These are phyloP conservation scores for Formica aserva DNA, from an alignment of 2,888 invertebrate species.

Conservation along the genomic window DNA sequence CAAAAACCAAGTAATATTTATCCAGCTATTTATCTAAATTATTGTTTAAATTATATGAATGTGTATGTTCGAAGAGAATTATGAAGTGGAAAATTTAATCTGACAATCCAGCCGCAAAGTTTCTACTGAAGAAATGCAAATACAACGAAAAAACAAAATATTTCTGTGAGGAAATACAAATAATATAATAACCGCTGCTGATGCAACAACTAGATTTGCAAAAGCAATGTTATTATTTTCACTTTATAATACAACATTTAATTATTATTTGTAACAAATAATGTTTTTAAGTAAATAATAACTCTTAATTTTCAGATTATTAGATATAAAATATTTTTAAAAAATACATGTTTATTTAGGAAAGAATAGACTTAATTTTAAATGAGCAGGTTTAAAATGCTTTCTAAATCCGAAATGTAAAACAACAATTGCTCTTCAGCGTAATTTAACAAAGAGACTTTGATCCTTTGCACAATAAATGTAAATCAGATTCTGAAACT, in stretches of 20 bases:
- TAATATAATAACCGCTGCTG: background rate
- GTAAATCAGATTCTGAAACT: background rate
- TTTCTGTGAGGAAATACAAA: background rate
- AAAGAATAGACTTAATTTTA: background rate
- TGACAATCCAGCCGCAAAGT: slow-evolving; percentile 59
- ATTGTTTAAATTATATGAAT: slow-evolving; percentile 11
- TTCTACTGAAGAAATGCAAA: slow-evolving; percentile 34
- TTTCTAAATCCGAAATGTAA: background rate
- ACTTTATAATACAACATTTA: background rate
- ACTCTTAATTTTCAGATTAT: background rate
- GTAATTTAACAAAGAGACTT: background rate
- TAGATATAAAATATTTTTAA: background rate
- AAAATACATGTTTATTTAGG: background rate
- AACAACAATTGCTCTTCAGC: background rate
- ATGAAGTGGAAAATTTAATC: slow-evolving; percentile 63
- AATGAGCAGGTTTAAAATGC: background rate
- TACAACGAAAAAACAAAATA: background rate
- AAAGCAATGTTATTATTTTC: slow-evolving; percentile 2
- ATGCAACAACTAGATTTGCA: background rate
- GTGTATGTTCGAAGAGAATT: slow-evolving; percentile 22
- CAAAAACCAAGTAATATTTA: slow-evolving; percentile 41
- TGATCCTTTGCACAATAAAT: background rate
- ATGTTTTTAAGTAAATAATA: background rate
- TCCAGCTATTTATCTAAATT: slow-evolving; percentile 63
- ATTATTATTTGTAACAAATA: background rate